A percentile compares a stretch with the other conserved stretches of the same genome.
phyloP scores from a whole-genome alignment of 2,797 vertebrate species.

The Rallus crepitans region DNA sequence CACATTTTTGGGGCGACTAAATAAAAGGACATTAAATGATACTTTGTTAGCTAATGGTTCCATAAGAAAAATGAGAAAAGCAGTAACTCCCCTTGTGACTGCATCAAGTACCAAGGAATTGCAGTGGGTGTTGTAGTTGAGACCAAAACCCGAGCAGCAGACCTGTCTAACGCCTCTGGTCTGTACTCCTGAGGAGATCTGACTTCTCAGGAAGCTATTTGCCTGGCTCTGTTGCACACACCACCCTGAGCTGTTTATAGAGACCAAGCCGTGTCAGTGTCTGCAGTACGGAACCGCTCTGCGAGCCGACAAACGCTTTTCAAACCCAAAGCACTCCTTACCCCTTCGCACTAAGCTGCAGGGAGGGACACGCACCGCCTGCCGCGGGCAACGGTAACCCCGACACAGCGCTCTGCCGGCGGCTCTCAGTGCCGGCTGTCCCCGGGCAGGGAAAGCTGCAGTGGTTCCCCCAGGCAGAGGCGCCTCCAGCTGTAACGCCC shows the following conservation, averaged over 20 bases:
- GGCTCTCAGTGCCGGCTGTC: too few relatives aligned
- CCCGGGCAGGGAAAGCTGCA: not conserved
- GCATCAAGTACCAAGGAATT: not conserved
- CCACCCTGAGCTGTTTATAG: not conserved
- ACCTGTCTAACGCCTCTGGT: not conserved
- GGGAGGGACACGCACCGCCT: fast-evolving
- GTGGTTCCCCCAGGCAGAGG: not conserved
- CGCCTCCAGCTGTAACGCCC: not conserved
- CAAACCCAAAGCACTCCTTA: fast-evolving
- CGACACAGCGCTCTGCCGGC: too few relatives aligned
- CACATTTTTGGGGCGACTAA: conserved; percentile 93
- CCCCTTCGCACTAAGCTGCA: not conserved
- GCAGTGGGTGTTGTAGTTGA: not conserved
- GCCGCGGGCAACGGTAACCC: fast-evolving
- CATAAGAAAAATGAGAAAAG: not conserved
- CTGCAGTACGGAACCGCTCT: not conserved
- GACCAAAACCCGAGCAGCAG: not conserved
- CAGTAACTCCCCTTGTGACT: not conserved
- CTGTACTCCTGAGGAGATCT: not conserved
- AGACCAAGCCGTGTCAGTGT: not conserved
- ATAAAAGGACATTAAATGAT: not conserved
- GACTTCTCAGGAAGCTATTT: not conserved
- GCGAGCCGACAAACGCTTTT: not conserved
- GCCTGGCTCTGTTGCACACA: not conserved
- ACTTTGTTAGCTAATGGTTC: not conserved